Conservation (phyloP, 2,113 vertebrate species). For the Spizaetus ornatus region DNA sequence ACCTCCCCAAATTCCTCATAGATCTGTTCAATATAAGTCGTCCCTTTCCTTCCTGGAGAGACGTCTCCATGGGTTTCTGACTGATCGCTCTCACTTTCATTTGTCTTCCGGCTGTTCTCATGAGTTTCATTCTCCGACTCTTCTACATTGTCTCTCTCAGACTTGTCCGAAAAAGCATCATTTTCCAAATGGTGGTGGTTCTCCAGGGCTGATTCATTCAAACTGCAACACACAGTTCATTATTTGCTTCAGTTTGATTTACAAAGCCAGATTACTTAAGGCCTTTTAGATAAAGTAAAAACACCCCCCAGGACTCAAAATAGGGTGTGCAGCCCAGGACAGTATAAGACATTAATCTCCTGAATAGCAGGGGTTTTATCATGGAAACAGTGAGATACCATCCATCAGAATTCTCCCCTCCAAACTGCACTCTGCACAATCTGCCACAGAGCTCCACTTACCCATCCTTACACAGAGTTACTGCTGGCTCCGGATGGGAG, state of each 20-base stretch:
- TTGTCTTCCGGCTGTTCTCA: slow-evolving; percentile 81
- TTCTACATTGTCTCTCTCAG: slow-evolving; percentile 83
- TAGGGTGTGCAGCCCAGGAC: not conserved
- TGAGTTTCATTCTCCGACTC: slow-evolving; percentile 82
- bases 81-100: slow-evolving; percentile 86
- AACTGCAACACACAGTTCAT: slow-evolving; percentile 66
- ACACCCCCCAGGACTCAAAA: not conserved
- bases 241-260: not conserved
- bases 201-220: slow-evolving; percentile 82
- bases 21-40: slow-evolving; percentile 86
- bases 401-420: not conserved
- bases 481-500: not conserved
- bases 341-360: not conserved
- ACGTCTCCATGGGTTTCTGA: slow-evolving; percentile 76
- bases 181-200: slow-evolving; percentile 83
- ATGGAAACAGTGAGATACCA: not conserved
- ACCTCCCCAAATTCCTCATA: slow-evolving; percentile 93
- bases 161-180: slow-evolving; percentile 90
- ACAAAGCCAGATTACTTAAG: not conserved
- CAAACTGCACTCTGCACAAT: not conserved
- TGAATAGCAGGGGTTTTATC: not conserved
- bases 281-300: not conserved
- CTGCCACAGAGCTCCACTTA: not conserved
- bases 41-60: slow-evolving; percentile 72
- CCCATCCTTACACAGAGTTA: not conserved